These are phyloP conservation scores for Liolophura sinensis DNA, from an alignment of 1,140 invertebrate genomes.

Conservation along the genomic window DNA sequence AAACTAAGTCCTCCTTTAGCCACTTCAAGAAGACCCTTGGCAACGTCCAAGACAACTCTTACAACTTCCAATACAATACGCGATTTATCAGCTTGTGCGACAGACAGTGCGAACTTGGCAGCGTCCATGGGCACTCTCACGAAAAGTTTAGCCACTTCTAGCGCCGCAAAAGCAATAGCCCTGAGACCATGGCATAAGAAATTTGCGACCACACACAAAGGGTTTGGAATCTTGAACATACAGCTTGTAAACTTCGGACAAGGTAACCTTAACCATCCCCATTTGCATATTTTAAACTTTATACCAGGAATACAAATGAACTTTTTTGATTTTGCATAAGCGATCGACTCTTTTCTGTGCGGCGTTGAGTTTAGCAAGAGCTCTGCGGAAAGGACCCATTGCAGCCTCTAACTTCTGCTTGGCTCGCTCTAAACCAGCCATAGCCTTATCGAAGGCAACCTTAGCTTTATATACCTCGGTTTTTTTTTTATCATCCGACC, in stretches of 20 bases:
- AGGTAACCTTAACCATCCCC: slow-evolving; percentile 4
- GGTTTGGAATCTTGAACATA: slow-evolving; percentile 15
- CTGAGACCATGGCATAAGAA: slow-evolving; percentile 9
- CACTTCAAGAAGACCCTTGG: slow-evolving; percentile 4
- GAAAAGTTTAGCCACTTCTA: slow-evolving; percentile 16
- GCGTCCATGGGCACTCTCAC: slow-evolving; percentile 12
- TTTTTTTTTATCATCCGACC: slow-evolving; percentile 7
- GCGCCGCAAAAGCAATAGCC: slow-evolving; percentile 3
- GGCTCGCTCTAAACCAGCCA: slow-evolving; percentile 6
- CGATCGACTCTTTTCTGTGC: slow-evolving; percentile 21
- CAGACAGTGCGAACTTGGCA: slow-evolving; percentile 10
- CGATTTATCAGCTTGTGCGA: slow-evolving; percentile 17
- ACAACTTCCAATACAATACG: slow-evolving; percentile 9
- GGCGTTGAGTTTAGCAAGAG: slow-evolving; percentile 7
- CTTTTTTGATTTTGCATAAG: slow-evolving; percentile 15
- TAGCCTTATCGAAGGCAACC: slow-evolving; percentile 13
- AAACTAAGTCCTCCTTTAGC: slow-evolving; percentile 8
- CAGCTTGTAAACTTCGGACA: slow-evolving; percentile 16
- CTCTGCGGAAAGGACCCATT: slow-evolving; percentile 14
- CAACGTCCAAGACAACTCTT: slow-evolving; percentile 4
- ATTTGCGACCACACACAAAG: slow-evolving; percentile 12
- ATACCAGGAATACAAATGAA: slow-evolving; percentile 17
- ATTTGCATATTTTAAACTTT: slow-evolving; percentile 8
- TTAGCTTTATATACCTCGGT: slow-evolving; percentile 7
- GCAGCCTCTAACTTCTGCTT: slow-evolving; percentile 18